Evolutionary conservation across 2,888 invertebrate species (phyloP).

Genomic region (Entomobrya proxima): DNA sequence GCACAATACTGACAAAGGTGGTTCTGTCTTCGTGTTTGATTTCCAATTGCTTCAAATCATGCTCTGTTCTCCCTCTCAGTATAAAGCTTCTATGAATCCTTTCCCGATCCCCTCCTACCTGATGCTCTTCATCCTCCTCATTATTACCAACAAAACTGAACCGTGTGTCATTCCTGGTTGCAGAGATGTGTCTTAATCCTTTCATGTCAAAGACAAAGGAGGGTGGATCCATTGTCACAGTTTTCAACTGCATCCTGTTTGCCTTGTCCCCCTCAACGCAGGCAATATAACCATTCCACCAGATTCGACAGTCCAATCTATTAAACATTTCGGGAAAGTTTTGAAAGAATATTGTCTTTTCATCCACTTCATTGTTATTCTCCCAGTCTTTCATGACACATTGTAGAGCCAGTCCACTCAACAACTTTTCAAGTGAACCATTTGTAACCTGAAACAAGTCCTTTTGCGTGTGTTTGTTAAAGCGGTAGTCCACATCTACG

Average conservation of each 20-base stretch:
- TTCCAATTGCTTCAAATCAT: not conserved
- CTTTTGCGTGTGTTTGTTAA: not conserved
- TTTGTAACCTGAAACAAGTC: not conserved
- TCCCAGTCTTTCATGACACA: not conserved
- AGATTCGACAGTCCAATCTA: not conserved
- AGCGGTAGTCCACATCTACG: slow-evolving; percentile 29
- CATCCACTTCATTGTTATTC: slow-evolving; percentile 11
- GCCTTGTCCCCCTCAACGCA: not conserved
- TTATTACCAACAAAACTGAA: not conserved
- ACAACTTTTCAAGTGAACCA: not conserved
- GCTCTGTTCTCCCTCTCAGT: not conserved
- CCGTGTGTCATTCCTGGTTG: not conserved
- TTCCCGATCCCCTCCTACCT: not conserved
- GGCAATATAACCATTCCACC: slow-evolving; percentile 22
- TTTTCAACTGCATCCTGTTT: not conserved
- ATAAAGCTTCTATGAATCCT: not conserved
- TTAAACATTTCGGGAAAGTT: not conserved
- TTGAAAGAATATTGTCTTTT: not conserved
- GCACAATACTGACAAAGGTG: not conserved
- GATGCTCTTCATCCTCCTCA: too few relatives aligned
- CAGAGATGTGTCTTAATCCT: not conserved
- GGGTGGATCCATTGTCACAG: not conserved
- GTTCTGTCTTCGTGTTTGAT: not conserved
- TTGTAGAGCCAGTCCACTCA: not conserved
- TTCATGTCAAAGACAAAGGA: slow-evolving; percentile 9